Base-by-base conservation (phyloP, 2,888 invertebrate genomes). In the Drosophila algonquin region DNA sequence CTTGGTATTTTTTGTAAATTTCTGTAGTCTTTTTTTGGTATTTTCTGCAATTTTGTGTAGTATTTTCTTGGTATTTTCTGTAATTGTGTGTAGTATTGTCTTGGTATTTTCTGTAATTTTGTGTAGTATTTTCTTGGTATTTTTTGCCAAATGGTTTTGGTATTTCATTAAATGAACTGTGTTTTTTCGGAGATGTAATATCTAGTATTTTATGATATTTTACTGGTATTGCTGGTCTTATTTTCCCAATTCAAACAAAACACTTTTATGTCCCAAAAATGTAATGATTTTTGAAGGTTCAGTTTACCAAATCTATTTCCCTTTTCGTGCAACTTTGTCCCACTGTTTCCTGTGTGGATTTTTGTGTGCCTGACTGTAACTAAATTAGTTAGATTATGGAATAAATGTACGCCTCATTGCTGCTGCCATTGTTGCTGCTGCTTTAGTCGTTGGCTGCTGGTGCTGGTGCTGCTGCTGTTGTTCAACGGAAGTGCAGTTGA, bases 301-400 rank as follows among this genome's bases (percentile, higher is more conserved):
- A 9, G 2, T 2, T 30, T 8, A 7, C 1, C 7, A 8, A 7
- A 30, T 30, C 7, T 8, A 1, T 12, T 48, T 12, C 16, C 16
- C 27, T 50, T 1, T 27, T n/a, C 8, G 4, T 24, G 14, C 12
- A 14, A 10, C 0, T 9, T 46, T 9, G 1, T 2, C 3, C 12
- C 8, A n/a, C 27, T 7, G 1, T 24, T 63, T 73, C 81, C 77
- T 58, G 73, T 81, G 44, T 24, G 51, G 47, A 32, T 69, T 64
- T 65, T 57, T 40, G 40, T 40, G 14, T 35, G 53, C 46, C 58
- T n/a, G 57, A 50, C 57, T 69, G 56, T 60, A 64, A 70, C 79
- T 59, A 77, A 79, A 81, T 83, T 77, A 77, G 79, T 68, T 79
- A 63, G 79, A 79, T 80, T 81, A 80, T 79, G 72, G 59, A 67